A percentile compares a stretch with the other conserved stretches of the same genome.
phyloP scores from a whole-genome alignment of 1,140 invertebrate genomes.

The Eriocheir sinensis region DNA sequence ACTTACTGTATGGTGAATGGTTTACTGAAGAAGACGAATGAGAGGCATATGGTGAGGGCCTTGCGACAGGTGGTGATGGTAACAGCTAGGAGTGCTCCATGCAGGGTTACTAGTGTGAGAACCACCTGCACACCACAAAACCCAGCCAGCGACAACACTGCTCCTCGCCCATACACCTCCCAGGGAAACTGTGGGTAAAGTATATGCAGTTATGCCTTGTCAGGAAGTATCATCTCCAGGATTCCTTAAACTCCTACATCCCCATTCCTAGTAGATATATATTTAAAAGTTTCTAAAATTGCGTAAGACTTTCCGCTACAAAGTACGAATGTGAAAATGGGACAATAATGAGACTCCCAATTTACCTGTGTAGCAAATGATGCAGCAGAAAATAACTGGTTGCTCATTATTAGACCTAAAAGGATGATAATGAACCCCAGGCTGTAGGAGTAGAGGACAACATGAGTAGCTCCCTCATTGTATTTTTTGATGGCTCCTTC shows the following conservation, averaged over 20 bases:
- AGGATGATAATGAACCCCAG: conserved; percentile 94
- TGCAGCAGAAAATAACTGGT: conserved; percentile 89
- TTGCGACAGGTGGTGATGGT: conserved; percentile 91
- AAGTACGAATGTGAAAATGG: background rate
- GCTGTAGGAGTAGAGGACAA: conserved; percentile 96
- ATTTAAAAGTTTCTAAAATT: background rate
- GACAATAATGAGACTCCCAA: too few species aligned
- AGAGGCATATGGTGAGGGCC: conserved; percentile 94
- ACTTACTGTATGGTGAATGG: conserved; percentile 96
- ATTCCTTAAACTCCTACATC: background rate
- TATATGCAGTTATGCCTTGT: background rate
- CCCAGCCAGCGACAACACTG: conserved; percentile 93
- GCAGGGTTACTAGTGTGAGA: conserved; percentile 91
- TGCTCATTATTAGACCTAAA: conserved; percentile 88
- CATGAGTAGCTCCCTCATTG: conserved; percentile 92
- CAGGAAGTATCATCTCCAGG: background rate
- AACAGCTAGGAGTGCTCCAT: conserved; percentile 94
- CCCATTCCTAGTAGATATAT: background rate
- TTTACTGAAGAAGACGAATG: conserved; percentile 96
- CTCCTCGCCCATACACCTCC: conserved; percentile 92
- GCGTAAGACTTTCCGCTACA: too few species aligned
- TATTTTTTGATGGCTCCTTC: conserved; percentile 95
- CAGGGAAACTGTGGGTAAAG: conserved; percentile 84
- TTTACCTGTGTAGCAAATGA: conserved; percentile 90
- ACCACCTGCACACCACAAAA: conserved; percentile 97